phyloP scores from a whole-genome alignment of 2,113 vertebrate species.

The Sylvia atricapilla region DNA sequence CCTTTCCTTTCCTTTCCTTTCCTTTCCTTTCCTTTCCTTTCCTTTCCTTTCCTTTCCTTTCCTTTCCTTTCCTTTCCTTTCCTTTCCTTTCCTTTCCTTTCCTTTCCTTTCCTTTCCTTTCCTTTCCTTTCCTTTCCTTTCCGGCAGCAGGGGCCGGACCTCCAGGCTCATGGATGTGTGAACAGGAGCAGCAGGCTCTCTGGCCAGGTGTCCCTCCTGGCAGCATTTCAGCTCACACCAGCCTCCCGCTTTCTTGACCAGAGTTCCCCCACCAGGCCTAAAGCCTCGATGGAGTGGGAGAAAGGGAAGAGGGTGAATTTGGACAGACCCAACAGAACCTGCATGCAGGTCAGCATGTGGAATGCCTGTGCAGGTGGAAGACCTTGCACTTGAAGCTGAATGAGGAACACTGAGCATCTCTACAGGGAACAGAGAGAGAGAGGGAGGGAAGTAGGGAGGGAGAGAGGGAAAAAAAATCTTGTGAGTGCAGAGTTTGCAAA shows the following conservation, averaged over 20 bases:
- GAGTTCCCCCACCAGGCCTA: background rate
- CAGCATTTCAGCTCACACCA: background rate
- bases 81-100: too few species aligned
- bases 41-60: background rate
- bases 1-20: too few species aligned
- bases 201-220: background rate
- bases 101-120: too few species aligned
- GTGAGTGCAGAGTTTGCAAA: constrained; percentile 59
- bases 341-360: rapidly evolving
- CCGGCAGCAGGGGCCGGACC: rapidly evolving
- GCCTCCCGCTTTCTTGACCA: constrained; percentile 30
- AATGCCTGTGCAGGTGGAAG: background rate
- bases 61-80: too few species aligned
- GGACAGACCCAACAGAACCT: background rate
- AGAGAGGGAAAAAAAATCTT: background rate
- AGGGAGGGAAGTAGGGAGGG: background rate
- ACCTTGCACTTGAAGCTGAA: background rate
- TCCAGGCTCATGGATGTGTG: rapidly evolving
- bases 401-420: constrained; percentile 38
- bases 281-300: background rate
- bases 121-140: too few species aligned
- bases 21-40: too few species aligned
- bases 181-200: background rate
- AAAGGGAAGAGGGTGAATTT: background rate
- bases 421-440: background rate